Base-by-base conservation (phyloP, 92 coral and sea anemone genomes). In the Paragorgia papillata region DNA sequence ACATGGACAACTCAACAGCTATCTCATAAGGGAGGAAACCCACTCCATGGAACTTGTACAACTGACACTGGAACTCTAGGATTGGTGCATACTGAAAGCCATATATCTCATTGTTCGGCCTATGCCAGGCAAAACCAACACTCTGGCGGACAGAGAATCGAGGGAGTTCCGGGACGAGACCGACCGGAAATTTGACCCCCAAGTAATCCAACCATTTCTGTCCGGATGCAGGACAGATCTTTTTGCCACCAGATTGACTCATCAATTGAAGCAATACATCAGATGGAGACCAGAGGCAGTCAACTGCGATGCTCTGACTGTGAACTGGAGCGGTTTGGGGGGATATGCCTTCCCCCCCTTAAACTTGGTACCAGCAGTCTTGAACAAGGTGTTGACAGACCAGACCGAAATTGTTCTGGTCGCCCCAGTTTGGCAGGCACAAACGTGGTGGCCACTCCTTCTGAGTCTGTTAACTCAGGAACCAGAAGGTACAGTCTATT, bases 231-330 rank as follows among this genome's bases (percentile, higher is more conserved):
- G 46, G 66, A 85, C 89, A 39, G 82, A 85, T 46, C 85, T 80
- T 14, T 85, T 75, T 33, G 86, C 86, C 67, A 75, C 80, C 48
- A 80, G 82, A 14, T 43, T 85, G 43, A 85, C 85, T n/a, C 41
- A 46, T 21, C 86, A 80, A 66, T 80, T 81, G 17, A 12, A 17
- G 33, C 20, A 66, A 6, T 67, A 86, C 71, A 69, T 82, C 75
- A 81, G 86, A 40, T 86, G 86, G 89, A 70, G 84, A 25, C 84
- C 88, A n/a, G 84, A 64, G 21, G 84, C 84, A 35, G n/a, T 73
- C 69, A 58, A 79, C 69, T 56, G 57, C 34, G 89, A 74, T 43
- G 78, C 85, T 9, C 30, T 74, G 74, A 56, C 48, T 33, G 17
- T 80, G 40, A 57, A 74, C 74, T 79, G 80, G 84, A 24, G 33